These are phyloP conservation scores for Seira musarum DNA, from an alignment of 2,888 invertebrate species.

Conservation along the genomic window DNA sequence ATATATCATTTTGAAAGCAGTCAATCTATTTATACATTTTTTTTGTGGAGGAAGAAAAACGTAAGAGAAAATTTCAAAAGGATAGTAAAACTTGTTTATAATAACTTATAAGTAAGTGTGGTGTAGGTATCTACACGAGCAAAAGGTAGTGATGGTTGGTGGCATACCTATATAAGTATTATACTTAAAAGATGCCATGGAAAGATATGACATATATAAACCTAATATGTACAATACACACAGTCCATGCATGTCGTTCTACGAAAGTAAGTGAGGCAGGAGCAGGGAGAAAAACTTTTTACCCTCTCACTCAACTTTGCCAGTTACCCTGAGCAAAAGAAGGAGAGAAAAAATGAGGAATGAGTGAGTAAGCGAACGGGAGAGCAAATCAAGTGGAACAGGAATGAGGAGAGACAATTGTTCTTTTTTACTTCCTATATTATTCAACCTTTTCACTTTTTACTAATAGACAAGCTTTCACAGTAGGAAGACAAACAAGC, in stretches of 20 bases:
- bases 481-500: slow-evolving; percentile 52
- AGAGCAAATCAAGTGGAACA: slow-evolving; percentile 59
- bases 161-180: no score
- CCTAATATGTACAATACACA: no score
- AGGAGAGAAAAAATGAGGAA: slow-evolving; percentile 3
- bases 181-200: no score
- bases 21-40: slow-evolving; percentile 13
- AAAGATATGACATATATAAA: no score
- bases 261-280: no score
- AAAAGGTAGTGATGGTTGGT: no score
- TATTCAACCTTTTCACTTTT: slow-evolving; percentile 57
- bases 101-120: no score
- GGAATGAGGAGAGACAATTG: slow-evolving; percentile 61
- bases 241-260: no score
- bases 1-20: not conserved
- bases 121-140: no score
- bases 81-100: not conserved
- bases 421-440: slow-evolving; percentile 42
- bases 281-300: not conserved
- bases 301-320: slow-evolving; percentile 19
- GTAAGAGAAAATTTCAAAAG: not conserved
- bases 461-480: slow-evolving; percentile 53
- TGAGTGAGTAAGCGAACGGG: slow-evolving; percentile 13
- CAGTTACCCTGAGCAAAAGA: slow-evolving; percentile 39
- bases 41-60: not conserved